Conservation (phyloP, 2,888 invertebrate genomes). For the Pteria penguin region DNA sequence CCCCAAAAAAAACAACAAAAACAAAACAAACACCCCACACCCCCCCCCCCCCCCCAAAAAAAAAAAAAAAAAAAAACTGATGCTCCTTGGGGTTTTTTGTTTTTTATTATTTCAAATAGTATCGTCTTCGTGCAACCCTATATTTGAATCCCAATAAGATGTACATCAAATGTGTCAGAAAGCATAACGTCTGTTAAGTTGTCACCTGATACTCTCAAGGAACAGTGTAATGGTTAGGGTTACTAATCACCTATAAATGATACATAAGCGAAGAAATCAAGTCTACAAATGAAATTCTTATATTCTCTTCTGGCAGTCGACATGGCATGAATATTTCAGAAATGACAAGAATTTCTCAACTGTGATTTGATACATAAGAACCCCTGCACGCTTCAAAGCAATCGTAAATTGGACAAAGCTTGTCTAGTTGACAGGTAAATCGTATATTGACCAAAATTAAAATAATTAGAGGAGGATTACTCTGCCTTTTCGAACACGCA, state of each 20-base stretch:
- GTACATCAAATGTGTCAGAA: too few relatives aligned
- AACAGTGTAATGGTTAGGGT: neutral
- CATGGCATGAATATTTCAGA: constrained; percentile 20
- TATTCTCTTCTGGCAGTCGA: constrained; percentile 13
- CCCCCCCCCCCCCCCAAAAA: too few relatives aligned
- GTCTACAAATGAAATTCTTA: constrained; percentile 25
- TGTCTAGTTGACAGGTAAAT: neutral
- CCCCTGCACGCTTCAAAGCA: neutral
- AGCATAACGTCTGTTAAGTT: too few relatives aligned
- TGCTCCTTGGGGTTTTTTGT: too few relatives aligned
- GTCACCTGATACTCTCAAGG: too few relatives aligned
- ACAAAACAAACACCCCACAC: too few relatives aligned
- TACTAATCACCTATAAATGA: neutral
- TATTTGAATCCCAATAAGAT: too few relatives aligned
- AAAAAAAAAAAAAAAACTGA: too few relatives aligned
- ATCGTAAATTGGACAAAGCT: neutral
- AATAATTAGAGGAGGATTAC: neutral
- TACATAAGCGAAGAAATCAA: constrained; percentile 6
- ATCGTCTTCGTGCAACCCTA: too few relatives aligned
- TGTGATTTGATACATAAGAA: neutral
- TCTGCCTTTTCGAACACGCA: neutral
- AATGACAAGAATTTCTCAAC: neutral
- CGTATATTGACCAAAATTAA: neutral
- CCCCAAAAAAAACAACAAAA: too few relatives aligned
- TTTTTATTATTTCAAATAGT: too few relatives aligned